phyloP scores from a whole-genome alignment of 2,888 invertebrate genomes.

The Bursaphelenchus okinawaensis region DNA sequence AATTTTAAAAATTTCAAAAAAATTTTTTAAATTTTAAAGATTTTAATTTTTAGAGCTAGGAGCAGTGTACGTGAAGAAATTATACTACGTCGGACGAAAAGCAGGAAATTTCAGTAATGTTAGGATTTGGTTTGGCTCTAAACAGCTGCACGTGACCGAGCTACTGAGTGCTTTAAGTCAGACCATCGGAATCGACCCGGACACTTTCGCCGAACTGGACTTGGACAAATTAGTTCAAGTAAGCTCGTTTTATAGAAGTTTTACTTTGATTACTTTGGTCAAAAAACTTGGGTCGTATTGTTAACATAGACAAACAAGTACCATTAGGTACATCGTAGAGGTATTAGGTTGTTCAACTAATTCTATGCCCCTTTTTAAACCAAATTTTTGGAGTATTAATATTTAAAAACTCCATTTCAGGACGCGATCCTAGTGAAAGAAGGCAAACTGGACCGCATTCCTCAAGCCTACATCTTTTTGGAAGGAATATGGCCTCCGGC shows the following conservation, averaged over 20 bases:
- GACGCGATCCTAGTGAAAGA: constrained; percentile 54
- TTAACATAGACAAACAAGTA: too few species aligned
- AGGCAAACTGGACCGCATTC: constrained; percentile 46
- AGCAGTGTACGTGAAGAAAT: constrained; percentile 48
- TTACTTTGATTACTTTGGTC: too few species aligned
- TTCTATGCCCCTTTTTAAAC: too few species aligned
- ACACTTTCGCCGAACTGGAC: constrained; percentile 46
- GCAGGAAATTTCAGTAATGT: constrained; percentile 48
- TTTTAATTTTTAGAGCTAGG: constrained; percentile 43
- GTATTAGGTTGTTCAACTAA: too few species aligned
- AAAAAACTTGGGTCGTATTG: too few species aligned
- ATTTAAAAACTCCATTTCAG: too few species aligned
- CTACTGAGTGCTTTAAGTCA: constrained; percentile 50
- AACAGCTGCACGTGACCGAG: constrained; percentile 45
- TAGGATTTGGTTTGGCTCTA: constrained; percentile 53
- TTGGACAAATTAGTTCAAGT: constrained; percentile 48
- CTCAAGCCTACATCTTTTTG: constrained; percentile 50
- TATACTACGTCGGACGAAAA: constrained; percentile 49
- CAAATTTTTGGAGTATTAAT: too few species aligned
- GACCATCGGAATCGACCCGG: constrained; percentile 50
- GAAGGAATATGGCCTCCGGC: constrained; percentile 48
- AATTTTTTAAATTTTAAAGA: too few species aligned
- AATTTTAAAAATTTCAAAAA: too few species aligned
- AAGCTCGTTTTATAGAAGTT: too few species aligned
- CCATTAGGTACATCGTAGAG: too few species aligned